Evolutionary conservation across 2,888 invertebrate genomes (phyloP).

Genomic region (Lithophane ornitopus): DNA sequence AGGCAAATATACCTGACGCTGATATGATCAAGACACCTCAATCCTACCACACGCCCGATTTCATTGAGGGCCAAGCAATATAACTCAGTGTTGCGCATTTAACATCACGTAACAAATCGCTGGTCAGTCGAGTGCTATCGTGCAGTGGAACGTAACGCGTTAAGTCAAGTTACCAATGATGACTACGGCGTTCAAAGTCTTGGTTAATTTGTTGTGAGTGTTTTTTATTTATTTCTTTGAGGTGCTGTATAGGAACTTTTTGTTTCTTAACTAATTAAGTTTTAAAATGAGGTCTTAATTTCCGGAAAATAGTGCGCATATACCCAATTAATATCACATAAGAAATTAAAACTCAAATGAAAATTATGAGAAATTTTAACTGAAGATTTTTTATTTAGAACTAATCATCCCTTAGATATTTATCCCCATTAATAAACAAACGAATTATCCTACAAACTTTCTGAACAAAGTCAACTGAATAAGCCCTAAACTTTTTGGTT

Average conservation of each 20-base stretch:
- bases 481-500: neutral
- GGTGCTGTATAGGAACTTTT: neutral
- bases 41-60: slow-evolving; percentile 10
- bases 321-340: neutral
- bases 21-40: slow-evolving; percentile 41
- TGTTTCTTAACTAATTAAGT: neutral
- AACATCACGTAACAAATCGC: slow-evolving; percentile 50
- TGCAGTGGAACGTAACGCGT: slow-evolving; percentile 31
- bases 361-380: neutral
- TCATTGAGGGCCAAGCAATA: slow-evolving; percentile 57
- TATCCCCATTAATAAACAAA: neutral
- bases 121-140: slow-evolving; percentile 45
- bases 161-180: slow-evolving; percentile 26
- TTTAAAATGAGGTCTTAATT: neutral
- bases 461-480: neutral
- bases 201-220: slow-evolving; percentile 56
- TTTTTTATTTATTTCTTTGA: neutral
- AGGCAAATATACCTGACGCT: no score
- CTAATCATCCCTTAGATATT: neutral
- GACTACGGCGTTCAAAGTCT: slow-evolving; percentile 38
- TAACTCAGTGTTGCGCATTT: slow-evolving; percentile 49
- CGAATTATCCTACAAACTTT: neutral
- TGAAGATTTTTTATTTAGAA: neutral
- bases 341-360: neutral
- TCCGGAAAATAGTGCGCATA: no score